A percentile compares a stretch with the other conserved stretches of the same genome.
Conservation (phyloP, 2,113 vertebrate species). For the Myanophis thanlyinensis region DNA sequence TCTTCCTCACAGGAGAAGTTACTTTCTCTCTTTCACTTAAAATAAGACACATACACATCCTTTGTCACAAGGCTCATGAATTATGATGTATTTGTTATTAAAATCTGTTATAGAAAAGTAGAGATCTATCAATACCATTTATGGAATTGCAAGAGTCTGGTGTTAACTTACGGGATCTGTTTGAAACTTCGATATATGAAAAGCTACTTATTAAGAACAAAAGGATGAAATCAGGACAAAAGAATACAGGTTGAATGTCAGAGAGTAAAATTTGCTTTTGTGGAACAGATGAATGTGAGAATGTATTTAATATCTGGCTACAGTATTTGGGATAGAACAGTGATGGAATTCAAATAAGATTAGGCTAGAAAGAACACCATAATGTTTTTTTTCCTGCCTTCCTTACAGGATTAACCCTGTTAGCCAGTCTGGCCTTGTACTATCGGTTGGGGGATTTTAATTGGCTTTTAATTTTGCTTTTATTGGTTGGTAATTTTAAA, state of each 20-base stretch:
- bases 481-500: too few species aligned
- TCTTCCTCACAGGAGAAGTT: not conserved
- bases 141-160: not conserved
- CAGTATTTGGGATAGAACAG: too few species aligned
- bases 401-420: too few species aligned
- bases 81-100: not conserved
- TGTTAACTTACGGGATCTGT: not conserved
- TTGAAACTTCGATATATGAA: not conserved
- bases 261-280: not conserved
- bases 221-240: not conserved
- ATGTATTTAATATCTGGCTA: constrained; percentile 36
- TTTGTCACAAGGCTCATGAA: not conserved
- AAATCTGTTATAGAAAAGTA: not conserved
- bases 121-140: not conserved
- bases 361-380: too few species aligned
- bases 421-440: too few species aligned
- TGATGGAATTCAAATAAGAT: too few species aligned
- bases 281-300: constrained; percentile 28
- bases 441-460: too few species aligned
- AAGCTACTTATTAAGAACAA: constrained; percentile 20
- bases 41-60: not conserved
- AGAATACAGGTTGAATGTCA: not conserved
- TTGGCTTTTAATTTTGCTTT: too few species aligned
- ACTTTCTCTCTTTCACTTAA: not conserved
- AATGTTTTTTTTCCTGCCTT: too few species aligned